Conservation (phyloP, 2,888 invertebrate species). For the Orchestes rusci region DNA sequence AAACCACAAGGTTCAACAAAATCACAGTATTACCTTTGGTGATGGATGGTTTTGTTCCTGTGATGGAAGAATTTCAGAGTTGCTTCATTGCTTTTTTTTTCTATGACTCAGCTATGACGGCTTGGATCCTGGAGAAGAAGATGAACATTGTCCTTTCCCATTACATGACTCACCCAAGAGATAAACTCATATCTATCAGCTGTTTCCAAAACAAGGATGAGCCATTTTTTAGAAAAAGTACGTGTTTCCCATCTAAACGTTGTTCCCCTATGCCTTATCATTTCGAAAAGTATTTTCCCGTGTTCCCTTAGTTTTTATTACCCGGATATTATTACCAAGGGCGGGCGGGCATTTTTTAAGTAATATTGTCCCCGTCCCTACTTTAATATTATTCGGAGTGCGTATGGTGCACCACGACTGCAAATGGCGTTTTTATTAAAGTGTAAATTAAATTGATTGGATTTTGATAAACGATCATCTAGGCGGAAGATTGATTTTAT, state of each 20-base stretch:
- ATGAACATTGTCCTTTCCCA: no score
- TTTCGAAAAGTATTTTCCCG: slow-evolving; percentile 41
- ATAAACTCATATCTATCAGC: slow-evolving; percentile 9
- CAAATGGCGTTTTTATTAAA: slow-evolving; percentile 27
- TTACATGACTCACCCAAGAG: slow-evolving; percentile 4
- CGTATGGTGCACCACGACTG: slow-evolving; percentile 20
- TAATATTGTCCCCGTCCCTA: slow-evolving; percentile 18
- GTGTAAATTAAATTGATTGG: slow-evolving; percentile 26
- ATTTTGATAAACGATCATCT: slow-evolving; percentile 25
- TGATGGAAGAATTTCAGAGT: no score
- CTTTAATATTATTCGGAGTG: slow-evolving; percentile 18
- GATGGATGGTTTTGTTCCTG: no score
- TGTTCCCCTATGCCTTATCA: slow-evolving; percentile 30
- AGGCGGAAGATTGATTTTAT: slow-evolving; percentile 20
- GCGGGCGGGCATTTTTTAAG: slow-evolving; percentile 19
- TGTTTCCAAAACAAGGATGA: slow-evolving; percentile 13
- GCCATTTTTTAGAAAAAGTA: slow-evolving; percentile 18
- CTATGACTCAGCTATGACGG: no score
- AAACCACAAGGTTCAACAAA: no score
- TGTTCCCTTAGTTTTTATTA: slow-evolving; percentile 42
- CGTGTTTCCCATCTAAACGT: slow-evolving; percentile 24
- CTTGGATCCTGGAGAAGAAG: no score
- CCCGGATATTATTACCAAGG: slow-evolving; percentile 24
- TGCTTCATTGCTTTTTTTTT: no score
- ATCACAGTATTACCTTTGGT: no score